These are phyloP conservation scores for Melanotaenia pygmaea DNA, from an alignment of 2,797 vertebrate genomes.

Conservation along the genomic window DNA sequence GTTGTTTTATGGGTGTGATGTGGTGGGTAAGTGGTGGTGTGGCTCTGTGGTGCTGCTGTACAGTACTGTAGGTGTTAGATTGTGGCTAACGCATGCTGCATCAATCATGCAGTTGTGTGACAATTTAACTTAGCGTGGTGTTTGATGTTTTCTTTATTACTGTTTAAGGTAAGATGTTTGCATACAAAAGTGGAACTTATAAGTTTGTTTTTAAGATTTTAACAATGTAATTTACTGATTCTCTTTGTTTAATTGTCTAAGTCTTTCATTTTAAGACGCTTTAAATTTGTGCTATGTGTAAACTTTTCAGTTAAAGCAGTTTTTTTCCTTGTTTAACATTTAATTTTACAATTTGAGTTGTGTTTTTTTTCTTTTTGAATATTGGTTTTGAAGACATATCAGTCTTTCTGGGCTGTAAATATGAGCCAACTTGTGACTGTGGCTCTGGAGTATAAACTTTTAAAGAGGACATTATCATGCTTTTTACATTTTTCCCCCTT, in stretches of 20 bases:
- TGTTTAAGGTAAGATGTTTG: slow-evolving; percentile 75
- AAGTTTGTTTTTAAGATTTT: slow-evolving; percentile 37
- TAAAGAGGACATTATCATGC: background rate
- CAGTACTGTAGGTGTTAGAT: slow-evolving; percentile 75
- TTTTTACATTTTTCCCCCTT: background rate
- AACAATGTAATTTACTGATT: slow-evolving; percentile 39
- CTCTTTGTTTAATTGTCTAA: slow-evolving; percentile 49
- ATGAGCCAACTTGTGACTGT: slow-evolving; percentile 17
- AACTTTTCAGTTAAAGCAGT: slow-evolving; percentile 48
- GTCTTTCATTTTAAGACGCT: slow-evolving; percentile 54
- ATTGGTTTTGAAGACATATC: slow-evolving; percentile 16
- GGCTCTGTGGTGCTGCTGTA: slow-evolving; percentile 80
- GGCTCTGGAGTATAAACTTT: slow-evolving; percentile 12
- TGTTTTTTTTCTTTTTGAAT: background rate
- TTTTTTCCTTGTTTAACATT: slow-evolving; percentile 16
- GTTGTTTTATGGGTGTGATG: slow-evolving; percentile 43
- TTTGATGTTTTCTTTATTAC: slow-evolving; percentile 72
- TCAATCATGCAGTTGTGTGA: slow-evolving; percentile 76
- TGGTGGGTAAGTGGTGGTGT: slow-evolving; percentile 76
- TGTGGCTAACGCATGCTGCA: slow-evolving; percentile 82
- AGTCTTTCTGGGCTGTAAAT: slow-evolving; percentile 11
- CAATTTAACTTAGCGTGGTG: slow-evolving; percentile 66
- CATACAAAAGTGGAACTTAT: slow-evolving; percentile 61
- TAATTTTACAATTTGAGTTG: slow-evolving; percentile 23
- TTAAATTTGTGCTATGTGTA: slow-evolving; percentile 51